phyloP scores from a whole-genome alignment of 2,113 vertebrate species.

The Mirounga angustirostris region DNA sequence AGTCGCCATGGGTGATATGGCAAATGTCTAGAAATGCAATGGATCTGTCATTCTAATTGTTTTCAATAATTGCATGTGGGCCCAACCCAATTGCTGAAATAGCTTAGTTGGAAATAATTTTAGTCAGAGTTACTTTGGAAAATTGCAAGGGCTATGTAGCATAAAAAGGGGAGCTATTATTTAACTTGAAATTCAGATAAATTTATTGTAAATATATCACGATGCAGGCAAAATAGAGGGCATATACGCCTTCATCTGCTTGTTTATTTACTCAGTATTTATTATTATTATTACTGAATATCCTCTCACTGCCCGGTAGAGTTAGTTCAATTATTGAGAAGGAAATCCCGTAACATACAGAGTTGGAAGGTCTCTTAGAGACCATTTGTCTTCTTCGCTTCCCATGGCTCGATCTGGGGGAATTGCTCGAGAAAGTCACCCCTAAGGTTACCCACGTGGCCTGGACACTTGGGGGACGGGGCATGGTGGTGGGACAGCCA shows the following conservation, averaged over 20 bases:
- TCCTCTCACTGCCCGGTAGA: neutral
- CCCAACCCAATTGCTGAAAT: fast-evolving
- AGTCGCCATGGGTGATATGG: fast-evolving
- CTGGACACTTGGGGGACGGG: neutral
- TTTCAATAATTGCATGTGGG: fast-evolving
- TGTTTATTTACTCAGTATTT: neutral
- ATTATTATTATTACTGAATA: neutral
- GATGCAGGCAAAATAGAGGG: neutral
- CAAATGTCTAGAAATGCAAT: neutral
- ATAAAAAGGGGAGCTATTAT: neutral
- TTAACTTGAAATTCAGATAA: neutral
- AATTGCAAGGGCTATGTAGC: neutral
- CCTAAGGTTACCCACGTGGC: fast-evolving
- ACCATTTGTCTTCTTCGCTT: neutral
- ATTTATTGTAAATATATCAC: neutral
- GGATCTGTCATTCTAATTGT: fast-evolving
- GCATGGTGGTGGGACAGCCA: fast-evolving
- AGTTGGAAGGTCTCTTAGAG: neutral
- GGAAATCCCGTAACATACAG: fast-evolving
- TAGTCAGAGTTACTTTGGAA: neutral
- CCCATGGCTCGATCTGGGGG: neutral
- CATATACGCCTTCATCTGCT: fast-evolving
- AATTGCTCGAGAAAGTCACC: neutral
- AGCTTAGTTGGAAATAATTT: neutral
- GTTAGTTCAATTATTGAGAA: neutral